A percentile compares a stretch with the other conserved stretches of the same genome.
Evolutionary conservation across 2,113 vertebrate species (phyloP).

Genomic region (Carassius gibelio): DNA sequence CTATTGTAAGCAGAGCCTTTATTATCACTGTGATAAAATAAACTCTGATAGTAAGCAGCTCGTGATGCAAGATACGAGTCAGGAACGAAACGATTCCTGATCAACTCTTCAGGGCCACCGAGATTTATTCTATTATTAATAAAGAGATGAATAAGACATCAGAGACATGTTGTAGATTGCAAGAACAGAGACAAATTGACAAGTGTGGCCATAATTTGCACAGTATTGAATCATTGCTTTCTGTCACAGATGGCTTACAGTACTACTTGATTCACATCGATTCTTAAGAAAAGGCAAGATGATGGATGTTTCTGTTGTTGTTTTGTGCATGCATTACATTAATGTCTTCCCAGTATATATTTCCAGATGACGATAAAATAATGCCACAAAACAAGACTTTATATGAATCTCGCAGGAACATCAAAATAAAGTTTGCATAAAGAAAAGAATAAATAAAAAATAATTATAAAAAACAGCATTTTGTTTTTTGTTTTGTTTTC

Average conservation of each 20-base stretch:
- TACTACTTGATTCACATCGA: background rate
- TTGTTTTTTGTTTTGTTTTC: too few relatives aligned
- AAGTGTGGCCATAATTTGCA: background rate
- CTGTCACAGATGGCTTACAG: background rate
- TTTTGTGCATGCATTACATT: too few relatives aligned
- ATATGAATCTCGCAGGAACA: background rate
- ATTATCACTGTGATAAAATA: background rate
- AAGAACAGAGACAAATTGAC: background rate
- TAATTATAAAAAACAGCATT: too few relatives aligned
- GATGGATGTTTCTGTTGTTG: too few relatives aligned
- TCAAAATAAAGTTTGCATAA: too few relatives aligned
- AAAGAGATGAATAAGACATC: conserved; percentile 1
- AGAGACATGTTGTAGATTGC: background rate
- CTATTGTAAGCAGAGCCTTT: background rate
- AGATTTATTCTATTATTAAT: background rate
- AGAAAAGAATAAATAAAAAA: too few relatives aligned
- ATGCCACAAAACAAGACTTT: background rate
- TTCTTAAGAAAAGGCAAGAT: too few relatives aligned
- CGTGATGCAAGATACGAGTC: background rate
- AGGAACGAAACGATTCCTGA: background rate
- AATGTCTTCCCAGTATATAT: too few relatives aligned
- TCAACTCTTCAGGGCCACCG: background rate
- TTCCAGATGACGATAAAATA: background rate
- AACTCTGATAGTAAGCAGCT: background rate
- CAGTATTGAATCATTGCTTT: background rate